Evolutionary conservation across 2,797 vertebrate genomes (phyloP), one percentile per base, ranked within the genome.

Genomic region (Emys orbicularis): DNA sequence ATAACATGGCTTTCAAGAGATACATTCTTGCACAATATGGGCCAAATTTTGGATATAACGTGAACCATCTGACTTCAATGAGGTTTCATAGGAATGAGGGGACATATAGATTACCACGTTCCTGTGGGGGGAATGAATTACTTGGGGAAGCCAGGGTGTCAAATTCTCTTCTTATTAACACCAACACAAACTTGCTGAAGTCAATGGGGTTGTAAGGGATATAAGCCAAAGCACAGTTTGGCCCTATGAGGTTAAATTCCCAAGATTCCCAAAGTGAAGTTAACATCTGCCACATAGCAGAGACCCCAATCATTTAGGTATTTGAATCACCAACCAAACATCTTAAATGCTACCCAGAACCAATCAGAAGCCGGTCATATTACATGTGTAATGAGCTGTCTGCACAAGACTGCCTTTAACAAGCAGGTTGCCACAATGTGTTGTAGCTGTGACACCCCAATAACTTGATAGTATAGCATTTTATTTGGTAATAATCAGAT

Each of bases 131-230:
- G 1, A 12, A 77, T 6, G 77, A 79, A 74, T 68, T 3, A 88
- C 5, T 76, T 47, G 23, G 25, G 25, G 27, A 47, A 47, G 27
- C 41, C 12, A 76, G 27, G 47, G 12, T 15, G 25, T 37, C 19
- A 76, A 76, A 76, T 76, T 47, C 72, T 49, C 29, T 44, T 31
- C 7, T 77, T 34, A 4, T 76, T 54, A 15, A 10, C 1, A 76
- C 11, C 41, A 94, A 88, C n/a, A 50, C 76, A 50, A 0, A 0
- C 0, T 12, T 44, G 50, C 21, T 15, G 0, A 65, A 5, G 31
- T 41, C 90, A 81, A 27, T 4, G 72, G 81, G 84, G 49, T 7
- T 4, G 11, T 23, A 50, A 72, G 80, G 47, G 82, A 79, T 0
- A 83, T 41, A 81, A 92, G 84, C 6, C 27, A 0, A 13, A 86